Evolutionary conservation across 2,888 invertebrate genomes (phyloP).

Genomic region (Drosophila neutralis): DNA sequence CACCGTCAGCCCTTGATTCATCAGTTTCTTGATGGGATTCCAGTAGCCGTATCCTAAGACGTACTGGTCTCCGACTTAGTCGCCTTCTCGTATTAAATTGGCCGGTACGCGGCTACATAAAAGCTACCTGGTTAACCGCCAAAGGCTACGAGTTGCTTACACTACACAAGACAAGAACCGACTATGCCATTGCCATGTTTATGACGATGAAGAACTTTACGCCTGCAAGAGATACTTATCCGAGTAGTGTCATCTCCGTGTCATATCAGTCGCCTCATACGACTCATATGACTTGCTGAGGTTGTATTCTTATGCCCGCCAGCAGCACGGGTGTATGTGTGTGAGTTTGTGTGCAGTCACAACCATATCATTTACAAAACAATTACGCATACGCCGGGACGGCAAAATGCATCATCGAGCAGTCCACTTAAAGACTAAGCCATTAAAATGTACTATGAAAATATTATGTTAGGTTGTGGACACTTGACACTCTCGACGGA

Average conservation of each 20-base stretch:
- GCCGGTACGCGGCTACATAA: too few relatives aligned
- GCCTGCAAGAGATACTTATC: background rate
- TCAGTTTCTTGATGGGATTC: too few relatives aligned
- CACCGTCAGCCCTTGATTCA: too few relatives aligned
- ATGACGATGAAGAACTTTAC: background rate
- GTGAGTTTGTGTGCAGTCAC: conserved; percentile 17
- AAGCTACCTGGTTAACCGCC: too few relatives aligned
- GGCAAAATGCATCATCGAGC: conserved; percentile 54
- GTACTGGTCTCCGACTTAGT: too few relatives aligned
- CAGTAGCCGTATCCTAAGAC: too few relatives aligned
- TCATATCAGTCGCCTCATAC: background rate
- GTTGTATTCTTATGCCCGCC: too few relatives aligned
- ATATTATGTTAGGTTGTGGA: conserved; percentile 70
- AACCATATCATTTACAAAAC: conserved; percentile 71
- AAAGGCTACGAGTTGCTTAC: background rate
- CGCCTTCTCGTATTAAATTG: too few relatives aligned
- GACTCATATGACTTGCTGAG: background rate
- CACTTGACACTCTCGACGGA: conserved; percentile 28
- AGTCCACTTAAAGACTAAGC: conserved; percentile 56
- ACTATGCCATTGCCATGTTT: background rate
- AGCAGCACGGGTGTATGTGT: background rate
- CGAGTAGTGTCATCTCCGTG: background rate
- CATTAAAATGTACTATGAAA: conserved; percentile 76
- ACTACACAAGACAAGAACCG: background rate
- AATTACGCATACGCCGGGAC: conserved; percentile 61